phyloP scores from a whole-genome alignment of 2,797 vertebrate species.

The Chanos chanos region DNA sequence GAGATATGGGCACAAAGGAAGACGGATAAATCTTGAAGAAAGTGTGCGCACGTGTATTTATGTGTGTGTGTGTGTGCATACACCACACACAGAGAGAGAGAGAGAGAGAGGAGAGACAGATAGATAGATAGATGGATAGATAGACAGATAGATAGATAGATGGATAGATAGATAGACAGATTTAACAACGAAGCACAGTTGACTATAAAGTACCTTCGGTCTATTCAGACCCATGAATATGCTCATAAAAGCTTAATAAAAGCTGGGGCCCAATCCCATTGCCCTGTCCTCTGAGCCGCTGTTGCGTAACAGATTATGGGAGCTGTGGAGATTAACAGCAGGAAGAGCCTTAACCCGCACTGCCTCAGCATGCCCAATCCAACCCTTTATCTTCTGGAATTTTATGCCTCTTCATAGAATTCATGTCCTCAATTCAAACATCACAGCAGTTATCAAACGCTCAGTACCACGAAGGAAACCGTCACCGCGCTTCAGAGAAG shows the following conservation, averaged over 20 bases:
- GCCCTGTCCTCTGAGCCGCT: constrained; percentile 16
- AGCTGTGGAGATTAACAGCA: constrained; percentile 60
- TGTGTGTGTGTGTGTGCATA: neutral
- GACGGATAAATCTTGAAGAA: neutral
- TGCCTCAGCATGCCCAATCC: constrained; percentile 58
- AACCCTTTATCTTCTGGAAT: neutral
- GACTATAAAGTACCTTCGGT: neutral
- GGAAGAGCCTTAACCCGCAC: constrained; percentile 63
- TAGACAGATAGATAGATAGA: too few species aligned
- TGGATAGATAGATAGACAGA: too few species aligned
- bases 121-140: too few species aligned
- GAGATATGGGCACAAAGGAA: too few species aligned
- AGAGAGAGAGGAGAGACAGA: too few species aligned
- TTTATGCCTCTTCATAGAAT: too few species aligned
- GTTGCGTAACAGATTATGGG: constrained; percentile 71
- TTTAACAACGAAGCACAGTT: neutral
- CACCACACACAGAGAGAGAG: too few species aligned
- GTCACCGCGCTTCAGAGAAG: neutral
- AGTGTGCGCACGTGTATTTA: neutral
- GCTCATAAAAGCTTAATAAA: neutral
- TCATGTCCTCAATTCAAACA: too few species aligned
- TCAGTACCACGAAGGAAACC: too few species aligned
- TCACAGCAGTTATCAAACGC: too few species aligned
- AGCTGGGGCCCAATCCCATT: constrained; percentile 18
- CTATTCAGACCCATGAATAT: constrained; percentile 1